Evolutionary conservation across 30 jellyfish, hydroid and myxozoan genomes (phyloP), one percentile per base, ranked within the genome.

Genomic region (Hydra vulgaris): DNA sequence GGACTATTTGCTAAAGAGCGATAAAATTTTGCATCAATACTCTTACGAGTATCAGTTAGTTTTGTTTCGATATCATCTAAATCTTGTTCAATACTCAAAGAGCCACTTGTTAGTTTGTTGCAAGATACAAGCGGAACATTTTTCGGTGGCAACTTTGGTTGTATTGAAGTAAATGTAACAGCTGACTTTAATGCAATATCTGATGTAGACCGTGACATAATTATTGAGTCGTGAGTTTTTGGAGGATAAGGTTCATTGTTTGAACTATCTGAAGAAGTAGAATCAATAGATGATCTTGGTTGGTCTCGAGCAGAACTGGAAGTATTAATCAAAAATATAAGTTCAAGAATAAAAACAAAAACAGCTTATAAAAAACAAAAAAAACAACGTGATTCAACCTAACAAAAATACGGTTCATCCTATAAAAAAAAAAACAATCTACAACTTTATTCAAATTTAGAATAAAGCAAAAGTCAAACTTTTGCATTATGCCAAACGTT

Each of bases 21-120:
- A 61, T 94, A 94, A 70, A 94, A 94, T 54, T 94, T 94, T 21
- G 99, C 99, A 72, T 94, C 99, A 55, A 94, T 94, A 53, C 96
- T 87, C 75, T 94, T 94, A 25, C 99, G 94, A 66, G 99, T 82
- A 79, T 94, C 95, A 7, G 95, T 82, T 25, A 94, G 77, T 22
- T 87, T 84, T 73, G 90, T 78, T 75, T 94, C 99, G 53, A 94
- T 85, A 67, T 94, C 99, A 0, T 84, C 85, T 55, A 94, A 83
- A 74, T 94, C 99, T 23, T 94, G 94, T 66, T 94, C 99, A 22
- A 88, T 83, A 66, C 95, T 84, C 19, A 82, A 84, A 17, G 84
- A 17, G 18, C 88, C 79, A 53, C 77, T 55, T n/a, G 8, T 21
- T 15, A 78, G 55, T 68, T 23, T 68, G 75, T 40, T 5, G 8